Base-by-base conservation (phyloP, 2,113 vertebrate genomes). In the Catharus fuscescens region DNA sequence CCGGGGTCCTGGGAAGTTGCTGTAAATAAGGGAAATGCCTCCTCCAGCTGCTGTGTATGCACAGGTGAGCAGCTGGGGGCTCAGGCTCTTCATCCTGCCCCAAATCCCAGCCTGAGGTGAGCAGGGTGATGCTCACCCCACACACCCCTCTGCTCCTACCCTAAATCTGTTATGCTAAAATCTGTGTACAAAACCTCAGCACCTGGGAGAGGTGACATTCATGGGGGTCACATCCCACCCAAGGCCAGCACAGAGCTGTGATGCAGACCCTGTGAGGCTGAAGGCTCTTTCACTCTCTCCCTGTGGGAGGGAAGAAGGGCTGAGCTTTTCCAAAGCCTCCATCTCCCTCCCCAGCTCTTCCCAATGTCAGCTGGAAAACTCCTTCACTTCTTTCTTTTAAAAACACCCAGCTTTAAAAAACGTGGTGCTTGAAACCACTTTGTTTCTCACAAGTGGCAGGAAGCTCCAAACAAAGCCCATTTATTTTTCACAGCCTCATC, bases 371-470 rank as follows among this genome's bases (percentile, higher is more conserved):
- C 76, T 82, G 91, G 79, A 92, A 76, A 64, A 18, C 29, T 82
- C 40, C 56, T 25, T 53, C 23, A 1, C 42, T 21, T 21, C 32
- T 47, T 45, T 12, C 16, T 48, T 78, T 74, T 9, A 44, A 64
- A 88, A 88, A 88, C 7, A 83, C 45, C 45, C 62, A 65, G 48
- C 59, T 86, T 82, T 88, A 69, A 80, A 76, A 86, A 18, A 25
- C 3, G 0, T 20, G 14, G 25, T 1, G 1, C 70, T 78, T 38
- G 69, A 86, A 92, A 66, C 32, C 20, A 21, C 64, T 62, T 54
- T 47, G 52, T 84, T 90, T 88, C n/a, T 64, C 64, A 88, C 56
- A 70, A 96, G 89, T 64, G 73, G 52, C 84, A 92, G 84, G 77
- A 81, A 84, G 87, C 73, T 44, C 80, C 70, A 74, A 60, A 81